Conservation (phyloP, 2,113 vertebrate species). For the Hemiscyllium ocellatum region DNA sequence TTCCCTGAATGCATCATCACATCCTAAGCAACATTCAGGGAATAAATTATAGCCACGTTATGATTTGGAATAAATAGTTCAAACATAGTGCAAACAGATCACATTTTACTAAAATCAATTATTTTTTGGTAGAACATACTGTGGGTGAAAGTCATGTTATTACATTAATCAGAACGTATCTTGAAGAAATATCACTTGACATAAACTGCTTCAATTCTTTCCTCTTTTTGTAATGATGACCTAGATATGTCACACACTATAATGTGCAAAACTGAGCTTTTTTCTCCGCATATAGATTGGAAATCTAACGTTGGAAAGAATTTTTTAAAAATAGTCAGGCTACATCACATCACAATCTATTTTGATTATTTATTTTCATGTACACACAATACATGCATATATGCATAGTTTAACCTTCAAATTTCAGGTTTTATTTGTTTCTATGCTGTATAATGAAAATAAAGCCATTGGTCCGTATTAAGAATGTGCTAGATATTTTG, state of each 20-base stretch:
- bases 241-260: slow-evolving; percentile 41
- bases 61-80: slow-evolving; percentile 21
- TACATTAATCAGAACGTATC: not conserved
- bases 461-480: not conserved
- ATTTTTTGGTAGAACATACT: not conserved
- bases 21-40: not conserved
- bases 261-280: not conserved
- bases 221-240: slow-evolving; percentile 33
- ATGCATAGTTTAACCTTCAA: not conserved
- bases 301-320: not conserved
- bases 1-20: not conserved
- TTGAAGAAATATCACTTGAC: not conserved
- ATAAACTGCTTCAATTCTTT: slow-evolving; percentile 12
- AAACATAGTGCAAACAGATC: not conserved
- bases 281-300: too few relatives aligned
- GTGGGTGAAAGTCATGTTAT: not conserved
- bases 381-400: not conserved
- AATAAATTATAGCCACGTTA: not conserved
- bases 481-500: not conserved
- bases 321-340: not conserved
- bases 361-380: not conserved
- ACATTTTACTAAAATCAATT: not conserved
- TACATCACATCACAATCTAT: slow-evolving; percentile 4
- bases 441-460: not conserved
- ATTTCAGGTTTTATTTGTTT: not conserved